phyloP scores from a whole-genome alignment of 53 echinoderm and acorn worm genomes.

The Luidia sarsii region DNA sequence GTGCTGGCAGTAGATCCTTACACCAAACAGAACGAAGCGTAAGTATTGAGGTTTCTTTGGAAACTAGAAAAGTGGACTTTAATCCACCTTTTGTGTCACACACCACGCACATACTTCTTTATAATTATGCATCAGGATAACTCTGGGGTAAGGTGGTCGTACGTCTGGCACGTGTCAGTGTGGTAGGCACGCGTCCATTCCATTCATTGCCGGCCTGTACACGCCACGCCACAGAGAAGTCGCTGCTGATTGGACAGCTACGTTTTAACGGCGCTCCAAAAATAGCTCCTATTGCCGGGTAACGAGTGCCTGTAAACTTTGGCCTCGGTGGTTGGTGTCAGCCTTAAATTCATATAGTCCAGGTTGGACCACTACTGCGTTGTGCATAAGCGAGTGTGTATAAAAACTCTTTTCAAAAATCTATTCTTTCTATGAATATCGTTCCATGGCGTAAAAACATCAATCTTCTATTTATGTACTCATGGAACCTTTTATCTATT shows the following conservation, averaged over 20 bases:
- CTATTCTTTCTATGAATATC: too few relatives aligned
- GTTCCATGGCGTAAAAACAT: too few relatives aligned
- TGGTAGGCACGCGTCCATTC: conserved; percentile 9
- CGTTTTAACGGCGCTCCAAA: conserved; percentile 44
- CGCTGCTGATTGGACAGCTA: conserved; percentile 28
- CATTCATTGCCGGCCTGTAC: neutral
- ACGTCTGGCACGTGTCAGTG: conserved; percentile 42
- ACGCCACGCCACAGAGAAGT: neutral
- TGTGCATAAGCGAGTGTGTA: too few relatives aligned
- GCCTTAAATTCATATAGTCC: too few relatives aligned
- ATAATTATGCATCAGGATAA: conserved; percentile 31
- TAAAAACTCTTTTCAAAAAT: too few relatives aligned
- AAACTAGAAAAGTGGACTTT: conserved; percentile 29
- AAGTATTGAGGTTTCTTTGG: neutral
- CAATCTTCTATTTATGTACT: too few relatives aligned
- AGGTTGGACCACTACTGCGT: too few relatives aligned
- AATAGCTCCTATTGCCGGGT: conserved; percentile 45
- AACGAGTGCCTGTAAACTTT: conserved; percentile 20
- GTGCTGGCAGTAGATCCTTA: too few relatives aligned
- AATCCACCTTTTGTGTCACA: conserved; percentile 20
- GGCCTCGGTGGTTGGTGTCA: conserved; percentile 2
- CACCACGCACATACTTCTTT: conserved; percentile 20
- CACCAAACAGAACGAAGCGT: too few relatives aligned
- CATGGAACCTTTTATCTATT: too few relatives aligned
- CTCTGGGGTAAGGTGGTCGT: conserved; percentile 10